Conservation (phyloP, 2,113 vertebrate species). For the Emydocephalus ijimae region DNA sequence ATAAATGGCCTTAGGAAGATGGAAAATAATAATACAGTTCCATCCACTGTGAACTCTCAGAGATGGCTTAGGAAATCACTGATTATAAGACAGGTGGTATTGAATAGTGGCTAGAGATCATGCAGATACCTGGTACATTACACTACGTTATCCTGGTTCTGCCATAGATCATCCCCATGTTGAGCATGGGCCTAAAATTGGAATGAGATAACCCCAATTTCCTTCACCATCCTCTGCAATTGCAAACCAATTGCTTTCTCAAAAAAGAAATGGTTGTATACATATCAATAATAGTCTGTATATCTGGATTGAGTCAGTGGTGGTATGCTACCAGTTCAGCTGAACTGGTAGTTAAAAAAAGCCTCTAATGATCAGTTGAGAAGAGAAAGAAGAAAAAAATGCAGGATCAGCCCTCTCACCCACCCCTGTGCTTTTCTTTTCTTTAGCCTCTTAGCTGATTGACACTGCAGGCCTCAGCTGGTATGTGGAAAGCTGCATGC, state of each 20-base stretch:
- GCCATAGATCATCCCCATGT: neutral
- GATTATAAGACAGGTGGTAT: neutral
- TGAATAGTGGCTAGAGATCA: neutral
- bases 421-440: no score
- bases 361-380: no score
- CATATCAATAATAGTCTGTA: neutral
- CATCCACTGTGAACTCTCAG: neutral
- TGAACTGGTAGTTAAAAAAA: no score
- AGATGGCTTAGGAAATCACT: neutral
- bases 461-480: no score
- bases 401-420: no score
- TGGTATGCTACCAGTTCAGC: no score
- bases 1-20: neutral
- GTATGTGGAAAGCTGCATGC: no score
- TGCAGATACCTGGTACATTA: neutral
- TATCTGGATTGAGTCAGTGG: neutral
- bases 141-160: neutral
- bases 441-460: no score
- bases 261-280: neutral
- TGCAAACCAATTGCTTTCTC: neutral
- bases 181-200: neutral
- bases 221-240: neutral
- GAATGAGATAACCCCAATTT: neutral
- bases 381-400: no score
- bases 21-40: neutral